Base-by-base conservation (phyloP, 2,888 invertebrate genomes). In the Cosmia trapezina region DNA sequence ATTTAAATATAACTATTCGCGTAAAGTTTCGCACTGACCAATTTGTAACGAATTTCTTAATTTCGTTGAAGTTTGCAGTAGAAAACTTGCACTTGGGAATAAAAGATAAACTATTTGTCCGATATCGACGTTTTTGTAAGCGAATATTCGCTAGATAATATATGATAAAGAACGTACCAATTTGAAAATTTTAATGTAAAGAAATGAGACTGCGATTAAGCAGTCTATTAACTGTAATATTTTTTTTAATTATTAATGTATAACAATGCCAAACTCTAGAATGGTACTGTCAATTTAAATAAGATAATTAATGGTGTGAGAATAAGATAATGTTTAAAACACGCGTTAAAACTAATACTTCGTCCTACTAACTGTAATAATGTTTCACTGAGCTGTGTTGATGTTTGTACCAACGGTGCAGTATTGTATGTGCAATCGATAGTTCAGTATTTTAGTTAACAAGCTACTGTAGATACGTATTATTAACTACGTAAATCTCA, bases 391-490 rank as follows among this genome's bases (percentile, higher is more conserved):
- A 70, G 76, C 72, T 80, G 66, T 78, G 67, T 66, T 71, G 68
- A 73, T 78, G 69, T 76, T 56, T 68, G 70, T 70, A 70, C 49
- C 70, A 51, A 69, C 45, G 69, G 73, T 61, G 65, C 78, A 84
- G 78, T 85, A 80, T 81, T 85, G 49, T 71, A 71, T 78, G 77
- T 85, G 74, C 81, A 79, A 83, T 73, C 49, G 7, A 68, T 78
- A 80, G 66, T 80, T 80, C 81, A 81, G 83, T 85, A 83, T 85
- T 85, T 72, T 78, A 84, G 37, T 54, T 73, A 59, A 70, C 53
- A 45, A 33, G 33, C 64, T 76, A 72, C 53, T 59, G 49, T 82
- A 82, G 71, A 59, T 66, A 76, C 70, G 59, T 83, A 80, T 77
- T 75, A 73, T 49, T 70, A 72, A 65, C 60, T 71, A 78, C 70